Percentiles rank a stretch among this genome's conserved stretches.
These are phyloP conservation scores for human DNA, from an alignment of 2,113 vertebrate species.

Conservation along the genomic window DNA sequence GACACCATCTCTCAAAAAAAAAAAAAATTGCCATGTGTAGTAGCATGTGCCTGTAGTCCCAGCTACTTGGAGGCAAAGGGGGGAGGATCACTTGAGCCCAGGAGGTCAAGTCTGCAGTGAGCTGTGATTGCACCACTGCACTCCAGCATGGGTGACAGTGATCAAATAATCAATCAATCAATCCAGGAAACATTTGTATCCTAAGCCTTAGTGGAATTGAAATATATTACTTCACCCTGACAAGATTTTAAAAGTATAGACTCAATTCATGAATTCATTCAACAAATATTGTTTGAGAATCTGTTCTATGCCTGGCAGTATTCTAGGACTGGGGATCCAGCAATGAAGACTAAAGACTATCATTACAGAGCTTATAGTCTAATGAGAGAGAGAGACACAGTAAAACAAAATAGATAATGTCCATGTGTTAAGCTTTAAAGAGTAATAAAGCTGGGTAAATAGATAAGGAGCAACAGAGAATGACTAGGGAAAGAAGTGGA, in stretches of 20 bases:
- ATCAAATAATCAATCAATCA: too few relatives aligned
- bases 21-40: too few relatives aligned
- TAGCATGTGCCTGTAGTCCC: too few relatives aligned
- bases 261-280: background rate
- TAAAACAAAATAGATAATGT: background rate
- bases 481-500: background rate
- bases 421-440: background rate
- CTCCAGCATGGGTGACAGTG: too few relatives aligned
- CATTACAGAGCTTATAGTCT: background rate
- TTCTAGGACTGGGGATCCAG: background rate
- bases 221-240: background rate
- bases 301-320: background rate
- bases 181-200: background rate
- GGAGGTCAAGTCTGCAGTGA: too few relatives aligned
- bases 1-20: too few relatives aligned
- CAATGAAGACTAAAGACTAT: background rate
- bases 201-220: background rate
- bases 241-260: background rate
- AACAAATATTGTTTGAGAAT: background rate
- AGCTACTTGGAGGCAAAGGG: too few relatives aligned
- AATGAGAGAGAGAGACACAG: background rate
- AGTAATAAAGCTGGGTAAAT: background rate
- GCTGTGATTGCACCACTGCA: too few relatives aligned
- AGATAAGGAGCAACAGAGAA: background rate
- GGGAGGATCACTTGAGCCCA: too few relatives aligned